Conservation (phyloP, 2,888 invertebrate genomes). For the Diachrysia chrysitis region DNA sequence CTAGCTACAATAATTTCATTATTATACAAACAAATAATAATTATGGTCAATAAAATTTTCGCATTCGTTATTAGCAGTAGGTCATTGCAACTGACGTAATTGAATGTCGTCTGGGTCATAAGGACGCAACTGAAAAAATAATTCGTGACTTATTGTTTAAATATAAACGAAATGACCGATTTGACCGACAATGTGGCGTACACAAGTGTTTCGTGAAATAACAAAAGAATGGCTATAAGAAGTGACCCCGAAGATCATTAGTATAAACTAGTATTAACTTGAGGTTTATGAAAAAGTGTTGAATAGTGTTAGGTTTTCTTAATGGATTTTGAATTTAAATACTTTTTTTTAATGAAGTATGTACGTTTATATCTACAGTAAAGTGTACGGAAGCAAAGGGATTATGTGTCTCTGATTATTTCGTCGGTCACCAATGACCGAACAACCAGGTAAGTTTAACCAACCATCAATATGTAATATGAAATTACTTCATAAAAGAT, state of each 20-base stretch:
- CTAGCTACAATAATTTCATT: too few species aligned
- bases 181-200: slow-evolving; percentile 69
- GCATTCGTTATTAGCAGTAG: slow-evolving; percentile 33
- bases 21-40: too few species aligned
- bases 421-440: neutral
- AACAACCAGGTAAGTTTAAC: too few species aligned
- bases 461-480: neutral
- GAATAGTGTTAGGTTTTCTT: neutral
- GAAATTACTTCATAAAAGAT: neutral
- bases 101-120: slow-evolving; percentile 76
- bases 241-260: slow-evolving; percentile 66
- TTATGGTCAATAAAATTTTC: neutral
- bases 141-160: slow-evolving; percentile 64
- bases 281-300: slow-evolving; percentile 26
- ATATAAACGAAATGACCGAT: slow-evolving; percentile 74
- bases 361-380: too few species aligned
- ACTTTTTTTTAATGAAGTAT: slow-evolving; percentile 3
- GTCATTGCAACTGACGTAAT: slow-evolving; percentile 61
- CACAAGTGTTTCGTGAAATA: slow-evolving; percentile 74
- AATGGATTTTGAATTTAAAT: neutral
- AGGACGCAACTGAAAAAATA: slow-evolving; percentile 77
- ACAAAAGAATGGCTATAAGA: slow-evolving; percentile 58
- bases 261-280: slow-evolving; percentile 38
- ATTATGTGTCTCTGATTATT: too few species aligned
- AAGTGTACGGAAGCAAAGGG: too few species aligned